These are phyloP conservation scores for Falco peregrinus DNA, from an alignment of 2,797 vertebrate genomes.

Conservation along the genomic window DNA sequence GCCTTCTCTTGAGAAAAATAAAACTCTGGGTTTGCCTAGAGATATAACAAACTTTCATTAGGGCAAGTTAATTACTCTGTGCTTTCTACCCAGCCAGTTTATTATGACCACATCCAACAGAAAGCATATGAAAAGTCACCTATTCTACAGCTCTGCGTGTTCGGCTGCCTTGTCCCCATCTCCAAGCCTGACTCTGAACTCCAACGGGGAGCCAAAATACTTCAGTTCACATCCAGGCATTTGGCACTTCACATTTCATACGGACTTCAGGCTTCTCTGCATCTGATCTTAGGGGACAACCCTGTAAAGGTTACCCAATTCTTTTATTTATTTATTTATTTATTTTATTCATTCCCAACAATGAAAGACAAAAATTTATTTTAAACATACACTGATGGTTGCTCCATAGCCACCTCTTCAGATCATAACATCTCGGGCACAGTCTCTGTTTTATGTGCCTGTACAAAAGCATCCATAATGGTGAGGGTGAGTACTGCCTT, in stretches of 20 bases:
- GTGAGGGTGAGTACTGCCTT: background rate
- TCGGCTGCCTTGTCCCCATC: background rate
- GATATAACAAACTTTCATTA: background rate
- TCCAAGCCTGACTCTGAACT: background rate
- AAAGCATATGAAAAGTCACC: background rate
- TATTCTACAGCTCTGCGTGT: background rate
- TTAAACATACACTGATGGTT: background rate
- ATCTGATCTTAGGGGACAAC: background rate
- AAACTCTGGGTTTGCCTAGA: background rate
- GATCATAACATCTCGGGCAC: background rate
- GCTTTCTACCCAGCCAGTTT: background rate
- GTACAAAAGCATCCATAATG: background rate
- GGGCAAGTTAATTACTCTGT: background rate
- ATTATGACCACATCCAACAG: background rate
- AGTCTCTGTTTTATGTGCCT: background rate
- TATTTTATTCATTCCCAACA: background rate
- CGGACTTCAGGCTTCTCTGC: background rate
- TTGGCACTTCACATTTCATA: background rate
- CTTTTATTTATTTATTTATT: background rate
- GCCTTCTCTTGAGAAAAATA: background rate
- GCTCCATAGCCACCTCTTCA: background rate
- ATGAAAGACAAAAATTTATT: background rate
- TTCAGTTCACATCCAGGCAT: background rate
- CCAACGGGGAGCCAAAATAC: background rate
- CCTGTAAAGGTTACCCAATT: background rate